Percentiles rank a stretch among this genome's conserved stretches.
These are phyloP conservation scores for Agapornis roseicollis DNA, from an alignment of 2,113 vertebrate genomes.

Conservation along the genomic window DNA sequence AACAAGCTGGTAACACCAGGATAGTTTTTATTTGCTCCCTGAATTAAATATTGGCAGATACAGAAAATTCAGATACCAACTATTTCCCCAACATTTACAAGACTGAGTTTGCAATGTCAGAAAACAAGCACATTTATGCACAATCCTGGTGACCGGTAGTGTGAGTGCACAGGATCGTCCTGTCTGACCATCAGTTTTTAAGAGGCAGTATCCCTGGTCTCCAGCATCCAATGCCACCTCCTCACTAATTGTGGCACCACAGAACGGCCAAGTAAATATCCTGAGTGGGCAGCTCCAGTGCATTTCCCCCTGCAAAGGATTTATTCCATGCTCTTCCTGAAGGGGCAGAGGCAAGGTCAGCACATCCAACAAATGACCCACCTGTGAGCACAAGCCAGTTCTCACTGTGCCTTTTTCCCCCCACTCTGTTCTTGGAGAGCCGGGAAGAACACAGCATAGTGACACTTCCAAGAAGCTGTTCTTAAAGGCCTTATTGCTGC, in stretches of 20 bases:
- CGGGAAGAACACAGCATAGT: neutral
- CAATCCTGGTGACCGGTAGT: constrained; percentile 13
- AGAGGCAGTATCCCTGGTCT: constrained; percentile 19
- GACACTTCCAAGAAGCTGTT: neutral
- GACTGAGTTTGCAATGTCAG: constrained; percentile 44
- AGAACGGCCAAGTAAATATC: neutral
- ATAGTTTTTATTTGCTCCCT: constrained; percentile 69
- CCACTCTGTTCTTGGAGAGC: neutral
- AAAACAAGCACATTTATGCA: constrained; percentile 25
- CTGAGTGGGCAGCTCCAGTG: constrained; percentile 40
- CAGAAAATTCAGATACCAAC: constrained; percentile 37
- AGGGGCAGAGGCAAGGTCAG: constrained; percentile 60
- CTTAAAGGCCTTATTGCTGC: neutral
- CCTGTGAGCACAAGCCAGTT: neutral
- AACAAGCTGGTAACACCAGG: constrained; percentile 21
- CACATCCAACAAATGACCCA: neutral
- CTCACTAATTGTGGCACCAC: constrained; percentile 7
- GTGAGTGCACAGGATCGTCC: constrained; percentile 12
- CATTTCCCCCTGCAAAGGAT: neutral
- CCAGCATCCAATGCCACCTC: neutral
- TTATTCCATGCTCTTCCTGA: constrained; percentile 26
- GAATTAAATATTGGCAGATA: constrained; percentile 67
- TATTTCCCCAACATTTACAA: constrained; percentile 57
- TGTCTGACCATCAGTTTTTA: neutral
- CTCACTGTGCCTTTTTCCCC: neutral